Conservation (phyloP, 2,797 vertebrate species). For the Chiloscyllium punctatum region DNA sequence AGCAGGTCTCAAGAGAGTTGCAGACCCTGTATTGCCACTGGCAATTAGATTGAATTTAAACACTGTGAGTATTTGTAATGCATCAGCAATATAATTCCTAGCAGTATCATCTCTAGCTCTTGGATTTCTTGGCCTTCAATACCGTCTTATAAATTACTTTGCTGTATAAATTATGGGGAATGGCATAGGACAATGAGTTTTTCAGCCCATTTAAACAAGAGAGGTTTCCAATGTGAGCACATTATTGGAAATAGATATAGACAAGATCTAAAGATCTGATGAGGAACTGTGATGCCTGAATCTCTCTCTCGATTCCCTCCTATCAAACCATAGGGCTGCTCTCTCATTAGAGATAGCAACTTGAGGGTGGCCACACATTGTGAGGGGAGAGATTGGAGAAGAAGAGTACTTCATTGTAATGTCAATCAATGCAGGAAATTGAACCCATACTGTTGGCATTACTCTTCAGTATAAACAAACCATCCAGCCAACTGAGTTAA, state of each 20-base stretch:
- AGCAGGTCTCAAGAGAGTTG: not conserved
- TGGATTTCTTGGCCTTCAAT: not conserved
- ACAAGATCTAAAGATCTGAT: conserved; percentile 1
- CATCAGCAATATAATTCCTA: conserved; percentile 25
- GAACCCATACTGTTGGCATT: too few species aligned
- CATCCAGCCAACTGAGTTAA: too few species aligned
- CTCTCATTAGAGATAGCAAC: too few species aligned
- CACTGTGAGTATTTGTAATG: conserved; percentile 26
- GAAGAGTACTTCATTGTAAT: too few species aligned
- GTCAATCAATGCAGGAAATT: too few species aligned
- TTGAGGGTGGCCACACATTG: too few species aligned
- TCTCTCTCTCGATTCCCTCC: not conserved
- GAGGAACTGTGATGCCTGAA: not conserved
- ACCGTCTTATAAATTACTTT: conserved; percentile 2
- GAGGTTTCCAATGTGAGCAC: not conserved
- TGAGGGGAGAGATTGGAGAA: too few species aligned
- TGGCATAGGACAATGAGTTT: conserved; percentile 11
- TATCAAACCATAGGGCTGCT: too few species aligned
- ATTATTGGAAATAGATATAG: conserved; percentile 23
- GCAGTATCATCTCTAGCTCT: not conserved
- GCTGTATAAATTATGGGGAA: conserved; percentile 26
- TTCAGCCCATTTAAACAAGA: conserved; percentile 10
- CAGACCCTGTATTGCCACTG: not conserved
- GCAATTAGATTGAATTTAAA: conserved; percentile 6
- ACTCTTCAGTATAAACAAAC: too few species aligned